Evolutionary conservation across 2,113 vertebrate genomes (phyloP), one percentile per base, ranked within the genome.

Genomic region (Lophius piscatorius): DNA sequence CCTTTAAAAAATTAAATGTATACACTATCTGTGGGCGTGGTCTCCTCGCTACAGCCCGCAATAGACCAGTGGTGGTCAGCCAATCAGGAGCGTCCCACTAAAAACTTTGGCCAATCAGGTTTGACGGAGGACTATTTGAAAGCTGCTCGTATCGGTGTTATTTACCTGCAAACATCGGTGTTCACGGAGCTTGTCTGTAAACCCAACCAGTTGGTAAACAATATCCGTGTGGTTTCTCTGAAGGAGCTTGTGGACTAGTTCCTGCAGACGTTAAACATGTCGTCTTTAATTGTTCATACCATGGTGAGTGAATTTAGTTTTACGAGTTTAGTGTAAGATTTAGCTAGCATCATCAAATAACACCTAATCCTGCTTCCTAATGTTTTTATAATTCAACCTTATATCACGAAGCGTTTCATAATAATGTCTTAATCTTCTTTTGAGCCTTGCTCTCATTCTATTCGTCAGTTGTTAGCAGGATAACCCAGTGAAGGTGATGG

Each of bases 121-220:
- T 56, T 0, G 10, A 23, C 24, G 48, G 52, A 75, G 81, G 71
- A 34, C 62, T 90, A 90, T 91, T 91, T 92, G 87, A 92, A 91
- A 58, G 38, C 40, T 12, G 33, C 16, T 13, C 18, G 12, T 1
- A 34, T 5, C 7, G 8, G 6, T 17, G 23, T 22, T 55, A 9
- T 66, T 66, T 33, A 21, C 21, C 23, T 47, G 14, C 21, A 4
- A 13, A 6, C 3, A 0, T 10, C 9, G 5, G 1, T 49, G 16
- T 34, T 1, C 8, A 7, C 17, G n/a, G 4, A 63, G 5, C 21
- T 1, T 2, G 9, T 34, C 5, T 9, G 24, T 13, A 23, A 23
- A 13, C 1, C 20, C 8, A 8, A 39, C 14, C 0, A 0, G 6
- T 7, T 1, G 14, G 2, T 4, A 2, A 5, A 17, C 26, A 40